phyloP scores from a whole-genome alignment of 2,888 invertebrate species.

The Macrosoma leucophasiata region DNA sequence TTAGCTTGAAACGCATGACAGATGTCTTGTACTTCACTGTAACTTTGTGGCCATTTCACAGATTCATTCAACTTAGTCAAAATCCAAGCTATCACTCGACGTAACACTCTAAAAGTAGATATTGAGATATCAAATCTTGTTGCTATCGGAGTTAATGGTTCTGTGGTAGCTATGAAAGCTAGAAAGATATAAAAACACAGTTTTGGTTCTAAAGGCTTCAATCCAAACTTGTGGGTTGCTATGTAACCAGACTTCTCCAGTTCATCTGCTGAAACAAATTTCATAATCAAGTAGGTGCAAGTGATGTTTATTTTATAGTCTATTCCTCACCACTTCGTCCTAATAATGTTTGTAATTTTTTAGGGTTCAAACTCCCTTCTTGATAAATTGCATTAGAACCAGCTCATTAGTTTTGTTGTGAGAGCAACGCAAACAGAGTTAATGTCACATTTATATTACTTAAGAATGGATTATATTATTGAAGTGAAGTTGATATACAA shows the following conservation, averaged over 20 bases:
- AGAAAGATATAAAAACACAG: constrained; percentile 53
- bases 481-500: too few relatives aligned
- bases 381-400: too few relatives aligned
- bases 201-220: constrained; percentile 51
- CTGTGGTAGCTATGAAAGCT: constrained; percentile 47
- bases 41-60: constrained; percentile 47
- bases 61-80: constrained; percentile 47
- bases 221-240: constrained; percentile 49
- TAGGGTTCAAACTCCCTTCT: too few relatives aligned
- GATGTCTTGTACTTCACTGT: constrained; percentile 36
- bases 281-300: background rate
- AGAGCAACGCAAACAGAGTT: too few relatives aligned
- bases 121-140: constrained; percentile 53
- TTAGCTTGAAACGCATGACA: constrained; percentile 42
- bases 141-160: constrained; percentile 51
- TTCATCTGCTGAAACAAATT: constrained; percentile 46
- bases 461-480: too few relatives aligned
- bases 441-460: too few relatives aligned
- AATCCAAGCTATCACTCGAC: constrained; percentile 51
- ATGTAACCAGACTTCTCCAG: constrained; percentile 50
- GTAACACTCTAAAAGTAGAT: constrained; percentile 50
- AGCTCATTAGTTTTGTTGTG: too few relatives aligned
- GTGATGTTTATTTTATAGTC: too few relatives aligned
- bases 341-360: too few relatives aligned
- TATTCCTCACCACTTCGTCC: too few relatives aligned